phyloP scores from a whole-genome alignment of 2,113 vertebrate genomes.

The Channa maculata region DNA sequence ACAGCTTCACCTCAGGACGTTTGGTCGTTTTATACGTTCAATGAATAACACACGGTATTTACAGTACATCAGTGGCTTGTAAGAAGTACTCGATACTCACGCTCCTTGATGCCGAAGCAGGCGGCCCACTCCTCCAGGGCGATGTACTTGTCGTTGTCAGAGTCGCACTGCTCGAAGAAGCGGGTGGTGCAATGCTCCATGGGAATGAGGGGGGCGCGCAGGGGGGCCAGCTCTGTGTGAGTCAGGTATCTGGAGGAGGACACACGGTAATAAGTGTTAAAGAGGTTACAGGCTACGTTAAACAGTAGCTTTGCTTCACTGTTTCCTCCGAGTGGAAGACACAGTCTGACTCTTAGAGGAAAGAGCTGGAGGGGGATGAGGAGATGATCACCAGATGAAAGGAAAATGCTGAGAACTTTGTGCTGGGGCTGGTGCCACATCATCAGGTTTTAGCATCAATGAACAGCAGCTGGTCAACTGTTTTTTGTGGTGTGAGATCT shows the following conservation, averaged over 20 bases:
- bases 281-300: too few relatives aligned
- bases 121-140: slow-evolving; percentile 96
- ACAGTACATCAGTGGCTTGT: too few relatives aligned
- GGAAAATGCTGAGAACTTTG: too few relatives aligned
- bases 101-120: slow-evolving; percentile 97
- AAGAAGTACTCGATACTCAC: slow-evolving; percentile 83
- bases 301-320: too few relatives aligned
- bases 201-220: slow-evolving; percentile 97
- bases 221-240: slow-evolving; percentile 95
- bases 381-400: too few relatives aligned
- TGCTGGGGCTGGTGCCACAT: background rate
- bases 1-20: too few relatives aligned
- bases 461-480: background rate
- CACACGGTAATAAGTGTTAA: background rate
- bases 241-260: slow-evolving; percentile 89
- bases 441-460: background rate
- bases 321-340: too few relatives aligned
- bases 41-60: too few relatives aligned
- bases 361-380: too few relatives aligned
- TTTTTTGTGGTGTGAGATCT: background rate
- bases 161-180: slow-evolving; percentile 95
- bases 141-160: slow-evolving; percentile 97
- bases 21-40: too few relatives aligned
- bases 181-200: slow-evolving; percentile 99
- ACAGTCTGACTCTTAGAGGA: too few relatives aligned